A percentile compares a stretch with the other conserved stretches of the same genome.
These are phyloP conservation scores for Clunio marinus DNA, from an alignment of 2,888 invertebrate genomes.

Conservation along the genomic window DNA sequence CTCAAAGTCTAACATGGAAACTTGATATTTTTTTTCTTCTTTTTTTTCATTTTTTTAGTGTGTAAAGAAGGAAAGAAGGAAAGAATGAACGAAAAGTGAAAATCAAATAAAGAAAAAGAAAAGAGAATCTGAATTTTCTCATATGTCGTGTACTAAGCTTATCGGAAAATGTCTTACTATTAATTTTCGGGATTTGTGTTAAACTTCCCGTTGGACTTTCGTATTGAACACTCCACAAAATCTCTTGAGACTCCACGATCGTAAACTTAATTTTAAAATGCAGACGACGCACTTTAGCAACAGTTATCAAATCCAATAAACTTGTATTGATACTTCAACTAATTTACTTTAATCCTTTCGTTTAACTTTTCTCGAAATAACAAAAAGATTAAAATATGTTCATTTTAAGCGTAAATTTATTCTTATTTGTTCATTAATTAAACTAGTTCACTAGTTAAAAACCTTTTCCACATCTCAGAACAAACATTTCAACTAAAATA, in stretches of 20 bases:
- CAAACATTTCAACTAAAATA: background rate
- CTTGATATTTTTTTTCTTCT: conserved; percentile 24
- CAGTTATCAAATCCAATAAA: background rate
- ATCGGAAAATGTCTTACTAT: background rate
- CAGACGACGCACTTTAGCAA: background rate
- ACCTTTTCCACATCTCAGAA: background rate
- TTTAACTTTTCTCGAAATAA: background rate
- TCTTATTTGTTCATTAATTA: too few relatives aligned
- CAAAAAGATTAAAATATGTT: too few relatives aligned
- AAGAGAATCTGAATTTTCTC: background rate
- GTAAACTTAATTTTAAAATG: background rate
- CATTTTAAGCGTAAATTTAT: too few relatives aligned
- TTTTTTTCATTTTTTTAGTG: background rate
- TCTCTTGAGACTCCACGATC: conserved; percentile 9
- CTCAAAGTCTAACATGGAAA: conserved; percentile 26
- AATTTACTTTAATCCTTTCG: background rate
- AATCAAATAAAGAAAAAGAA: background rate
- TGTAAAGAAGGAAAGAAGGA: background rate
- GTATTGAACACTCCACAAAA: background rate
- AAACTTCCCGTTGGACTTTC: conserved; percentile 20
- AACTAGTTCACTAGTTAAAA: background rate
- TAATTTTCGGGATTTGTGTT: background rate
- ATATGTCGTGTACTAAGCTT: background rate
- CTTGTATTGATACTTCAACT: background rate
- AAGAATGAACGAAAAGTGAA: too few relatives aligned